Percentiles rank a stretch among this genome's conserved stretches.
phyloP scores from a whole-genome alignment of 2,113 vertebrate genomes.

The Phocoena phocoena region DNA sequence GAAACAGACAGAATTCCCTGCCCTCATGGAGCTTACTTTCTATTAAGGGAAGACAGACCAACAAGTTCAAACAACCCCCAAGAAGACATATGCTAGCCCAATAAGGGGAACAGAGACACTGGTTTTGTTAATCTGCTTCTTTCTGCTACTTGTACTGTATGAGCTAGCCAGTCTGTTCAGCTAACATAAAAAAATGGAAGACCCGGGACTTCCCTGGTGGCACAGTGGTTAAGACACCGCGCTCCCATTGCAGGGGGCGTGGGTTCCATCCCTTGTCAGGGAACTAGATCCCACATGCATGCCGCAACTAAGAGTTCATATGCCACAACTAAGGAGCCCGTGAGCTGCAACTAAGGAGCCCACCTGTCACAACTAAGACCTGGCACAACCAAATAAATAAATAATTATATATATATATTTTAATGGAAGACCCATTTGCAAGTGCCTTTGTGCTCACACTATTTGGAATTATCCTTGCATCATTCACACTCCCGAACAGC shows the following conservation, averaged over 20 bases:
- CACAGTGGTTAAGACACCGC: too few species aligned
- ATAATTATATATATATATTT: too few species aligned
- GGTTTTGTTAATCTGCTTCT: not conserved
- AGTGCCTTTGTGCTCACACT: not conserved
- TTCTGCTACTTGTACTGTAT: not conserved
- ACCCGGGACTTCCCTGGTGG: too few species aligned
- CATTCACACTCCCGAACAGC: not conserved
- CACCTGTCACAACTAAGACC: too few species aligned
- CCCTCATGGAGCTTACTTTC: not conserved
- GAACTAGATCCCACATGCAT: too few species aligned
- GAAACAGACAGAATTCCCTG: not conserved
- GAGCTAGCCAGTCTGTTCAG: not conserved
- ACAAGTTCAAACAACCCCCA: not conserved
- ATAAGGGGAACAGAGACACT: not conserved
- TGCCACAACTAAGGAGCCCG: too few species aligned
- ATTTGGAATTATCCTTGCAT: not conserved
- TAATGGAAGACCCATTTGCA: not conserved
- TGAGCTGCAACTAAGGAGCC: too few species aligned
- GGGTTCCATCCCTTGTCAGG: too few species aligned
- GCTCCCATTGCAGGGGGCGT: too few species aligned
- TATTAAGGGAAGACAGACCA: not conserved
- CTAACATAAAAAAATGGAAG: not conserved
- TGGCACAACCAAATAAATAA: too few species aligned
- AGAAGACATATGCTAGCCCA: not conserved
- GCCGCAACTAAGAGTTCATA: too few species aligned